These are phyloP conservation scores for Drosophila nigromelanica DNA, from an alignment of 1,140 invertebrate genomes.

Conservation along the genomic window DNA sequence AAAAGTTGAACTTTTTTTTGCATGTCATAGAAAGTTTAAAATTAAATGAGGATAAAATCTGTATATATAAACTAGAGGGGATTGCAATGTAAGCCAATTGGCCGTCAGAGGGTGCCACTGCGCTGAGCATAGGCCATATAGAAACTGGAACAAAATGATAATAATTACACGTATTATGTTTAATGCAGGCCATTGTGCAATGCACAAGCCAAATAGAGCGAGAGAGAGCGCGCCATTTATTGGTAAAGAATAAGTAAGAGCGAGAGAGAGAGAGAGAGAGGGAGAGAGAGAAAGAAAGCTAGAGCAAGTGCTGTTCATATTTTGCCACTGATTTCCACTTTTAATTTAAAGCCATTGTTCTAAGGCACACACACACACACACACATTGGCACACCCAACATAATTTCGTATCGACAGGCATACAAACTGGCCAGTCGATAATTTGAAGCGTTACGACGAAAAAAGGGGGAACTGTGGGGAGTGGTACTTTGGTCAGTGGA, in stretches of 20 bases:
- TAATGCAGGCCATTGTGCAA: conserved; percentile 58
- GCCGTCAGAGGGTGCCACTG: conserved; percentile 7
- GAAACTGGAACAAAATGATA: conserved; percentile 72
- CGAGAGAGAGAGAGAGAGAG: conserved; percentile 25
- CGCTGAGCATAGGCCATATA: conserved; percentile 36
- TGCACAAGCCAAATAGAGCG: conserved; percentile 19
- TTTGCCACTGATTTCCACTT: conserved; percentile 72
- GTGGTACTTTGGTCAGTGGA: neutral
- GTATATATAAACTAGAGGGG: neutral
- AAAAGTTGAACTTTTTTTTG: too few relatives aligned
- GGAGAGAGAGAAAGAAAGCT: neutral
- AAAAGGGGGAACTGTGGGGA: neutral
- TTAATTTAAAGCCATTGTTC: conserved; percentile 79
- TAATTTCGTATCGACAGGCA: conserved; percentile 32
- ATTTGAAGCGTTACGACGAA: conserved; percentile 21
- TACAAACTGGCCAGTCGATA: conserved; percentile 37
- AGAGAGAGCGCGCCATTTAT: neutral
- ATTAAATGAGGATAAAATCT: neutral
- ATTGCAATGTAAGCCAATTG: neutral
- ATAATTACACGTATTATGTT: conserved; percentile 80
- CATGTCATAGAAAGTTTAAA: neutral
- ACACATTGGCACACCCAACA: conserved; percentile 5
- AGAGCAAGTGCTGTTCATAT: conserved; percentile 40
- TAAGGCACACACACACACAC: conserved; percentile 49
- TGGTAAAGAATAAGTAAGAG: neutral